phyloP scores from a whole-genome alignment of 2,113 vertebrate species.

The Recurvirostra avosetta region DNA sequence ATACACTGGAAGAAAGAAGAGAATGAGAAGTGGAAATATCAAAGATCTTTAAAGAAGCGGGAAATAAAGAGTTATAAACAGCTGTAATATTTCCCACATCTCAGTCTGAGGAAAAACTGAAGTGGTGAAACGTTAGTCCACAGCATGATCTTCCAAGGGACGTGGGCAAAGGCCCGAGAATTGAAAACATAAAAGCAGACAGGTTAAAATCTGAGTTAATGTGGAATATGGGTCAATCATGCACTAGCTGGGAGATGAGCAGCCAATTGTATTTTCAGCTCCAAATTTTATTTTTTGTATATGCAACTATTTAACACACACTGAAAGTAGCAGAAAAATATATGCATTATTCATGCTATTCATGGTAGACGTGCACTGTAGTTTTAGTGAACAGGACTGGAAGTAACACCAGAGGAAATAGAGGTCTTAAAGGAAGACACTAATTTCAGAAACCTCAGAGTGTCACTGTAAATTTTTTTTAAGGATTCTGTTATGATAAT shows the following conservation, averaged over 20 bases:
- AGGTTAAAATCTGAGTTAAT: not conserved
- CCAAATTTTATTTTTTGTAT: not conserved
- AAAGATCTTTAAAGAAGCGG: not conserved
- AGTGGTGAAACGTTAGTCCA: not conserved
- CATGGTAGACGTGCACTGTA: not conserved
- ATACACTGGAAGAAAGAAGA: not conserved
- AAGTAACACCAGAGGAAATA: slow-evolving; percentile 23
- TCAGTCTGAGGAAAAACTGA: not conserved
- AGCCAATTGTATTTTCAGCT: not conserved
- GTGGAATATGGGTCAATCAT: not conserved
- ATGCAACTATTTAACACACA: not conserved
- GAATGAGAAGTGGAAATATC: not conserved
- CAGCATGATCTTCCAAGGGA: not conserved
- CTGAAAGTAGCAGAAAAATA: not conserved
- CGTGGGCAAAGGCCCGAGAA: not conserved
- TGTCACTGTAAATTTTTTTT: slow-evolving; percentile 19
- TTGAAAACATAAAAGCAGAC: not conserved
- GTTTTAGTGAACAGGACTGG: not conserved
- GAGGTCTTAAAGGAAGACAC: not conserved
- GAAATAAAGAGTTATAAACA: not conserved
- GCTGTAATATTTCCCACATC: not conserved
- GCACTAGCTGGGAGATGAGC: not conserved
- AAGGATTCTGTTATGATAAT: slow-evolving; percentile 33
- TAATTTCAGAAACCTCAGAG: slow-evolving; percentile 12
- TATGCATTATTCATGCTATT: not conserved